Evolutionary conservation across 1,140 invertebrate genomes (phyloP).

Genomic region (Trichogramma pretiosum): DNA sequence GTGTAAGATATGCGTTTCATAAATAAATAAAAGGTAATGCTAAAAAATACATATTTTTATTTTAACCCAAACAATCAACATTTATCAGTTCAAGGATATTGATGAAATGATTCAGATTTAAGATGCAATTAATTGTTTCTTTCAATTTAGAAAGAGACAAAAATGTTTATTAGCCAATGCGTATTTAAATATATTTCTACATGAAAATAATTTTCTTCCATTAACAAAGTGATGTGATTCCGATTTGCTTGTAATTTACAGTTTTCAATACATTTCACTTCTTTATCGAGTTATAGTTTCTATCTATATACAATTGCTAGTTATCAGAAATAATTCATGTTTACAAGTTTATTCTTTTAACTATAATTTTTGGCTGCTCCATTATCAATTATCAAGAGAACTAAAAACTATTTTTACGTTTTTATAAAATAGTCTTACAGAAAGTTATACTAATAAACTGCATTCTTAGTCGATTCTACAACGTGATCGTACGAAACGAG

Average conservation of each 20-base stretch:
- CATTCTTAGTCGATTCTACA: no score
- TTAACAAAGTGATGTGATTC: no score
- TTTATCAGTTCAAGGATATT: not conserved
- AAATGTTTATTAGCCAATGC: conserved; percentile 25
- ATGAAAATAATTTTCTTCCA: conserved; percentile 16
- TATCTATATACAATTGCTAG: conserved; percentile 16
- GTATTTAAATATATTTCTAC: conserved; percentile 21
- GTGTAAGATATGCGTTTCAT: conserved; percentile 31
- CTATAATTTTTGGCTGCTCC: no score
- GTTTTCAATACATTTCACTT: conserved; percentile 8
- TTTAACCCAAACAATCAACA: not conserved
- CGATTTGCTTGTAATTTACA: conserved; percentile 16
- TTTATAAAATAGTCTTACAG: no score
- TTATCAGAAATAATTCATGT: conserved; percentile 1
- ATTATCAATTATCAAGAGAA: no score
- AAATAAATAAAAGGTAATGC: conserved; percentile 32
- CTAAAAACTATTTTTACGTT: no score
- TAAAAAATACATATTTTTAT: conserved; percentile 9
- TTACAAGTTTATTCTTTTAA: no score
- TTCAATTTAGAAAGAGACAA: conserved; percentile 7
- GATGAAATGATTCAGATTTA: not conserved
- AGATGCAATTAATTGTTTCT: not conserved
- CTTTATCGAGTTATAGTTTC: conserved; percentile 4
- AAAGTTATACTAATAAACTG: no score
- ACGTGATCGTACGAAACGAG: no score